phyloP scores from a whole-genome alignment of 2,888 invertebrate genomes.

The Sinohyriopsis cumingii region DNA sequence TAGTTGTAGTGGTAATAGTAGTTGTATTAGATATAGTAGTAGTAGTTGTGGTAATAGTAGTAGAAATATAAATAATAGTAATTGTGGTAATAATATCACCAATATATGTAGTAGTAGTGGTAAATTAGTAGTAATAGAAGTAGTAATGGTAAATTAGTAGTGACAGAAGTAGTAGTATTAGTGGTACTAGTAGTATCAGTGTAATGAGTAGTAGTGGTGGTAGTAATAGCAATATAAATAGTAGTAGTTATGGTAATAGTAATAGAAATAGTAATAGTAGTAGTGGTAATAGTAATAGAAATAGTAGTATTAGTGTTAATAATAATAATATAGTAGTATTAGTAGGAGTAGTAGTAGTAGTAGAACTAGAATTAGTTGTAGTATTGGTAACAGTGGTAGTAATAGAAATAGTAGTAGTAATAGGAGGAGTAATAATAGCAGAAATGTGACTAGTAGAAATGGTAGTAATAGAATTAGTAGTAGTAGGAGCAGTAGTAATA shows the following conservation, averaged over 20 bases:
- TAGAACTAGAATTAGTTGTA: slow-evolving; percentile 17
- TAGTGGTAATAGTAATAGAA: slow-evolving; percentile 6
- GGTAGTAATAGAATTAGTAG: no score
- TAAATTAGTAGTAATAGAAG: slow-evolving; percentile 23
- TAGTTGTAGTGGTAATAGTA: slow-evolving; percentile 11
- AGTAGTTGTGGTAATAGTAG: slow-evolving; percentile 10
- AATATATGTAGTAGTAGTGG: slow-evolving; percentile 11
- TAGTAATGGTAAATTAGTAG: slow-evolving; percentile 5
- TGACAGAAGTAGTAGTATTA: slow-evolving; percentile 10
- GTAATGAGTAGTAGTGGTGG: slow-evolving; percentile 9
- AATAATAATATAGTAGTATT: slow-evolving; percentile 10
- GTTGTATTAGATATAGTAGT: slow-evolving; percentile 22
- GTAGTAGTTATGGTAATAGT: slow-evolving; percentile 19
- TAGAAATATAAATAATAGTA: slow-evolving; percentile 8
- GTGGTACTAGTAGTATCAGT: slow-evolving; percentile 10
- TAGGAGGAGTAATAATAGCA: no score
- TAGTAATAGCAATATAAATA: slow-evolving; percentile 9
- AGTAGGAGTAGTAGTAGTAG: slow-evolving; percentile 21
- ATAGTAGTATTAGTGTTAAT: slow-evolving; percentile 9
- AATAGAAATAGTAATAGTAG: slow-evolving; percentile 19
- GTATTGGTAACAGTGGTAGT: slow-evolving; percentile 21
- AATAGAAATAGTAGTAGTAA: not conserved
- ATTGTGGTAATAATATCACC: slow-evolving; percentile 3
- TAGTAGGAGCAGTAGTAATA: no score
- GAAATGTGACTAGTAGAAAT: slow-evolving; percentile 5